A percentile compares a stretch with the other conserved stretches of the same genome.
Conservation (phyloP, 2,113 vertebrate species). For the Noturus placidus region DNA sequence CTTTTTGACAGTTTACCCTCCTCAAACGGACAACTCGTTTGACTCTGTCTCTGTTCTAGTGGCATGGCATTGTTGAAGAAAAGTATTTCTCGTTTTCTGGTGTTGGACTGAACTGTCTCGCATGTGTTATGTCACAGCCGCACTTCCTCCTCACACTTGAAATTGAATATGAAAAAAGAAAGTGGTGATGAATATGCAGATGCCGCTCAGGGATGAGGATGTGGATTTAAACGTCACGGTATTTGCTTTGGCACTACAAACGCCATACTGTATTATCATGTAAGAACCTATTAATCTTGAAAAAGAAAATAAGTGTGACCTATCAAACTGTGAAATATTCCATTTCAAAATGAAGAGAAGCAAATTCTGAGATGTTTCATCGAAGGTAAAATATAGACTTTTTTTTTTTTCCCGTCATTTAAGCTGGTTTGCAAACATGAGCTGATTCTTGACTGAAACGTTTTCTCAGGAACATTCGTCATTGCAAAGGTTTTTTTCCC, state of each 20-base stretch:
- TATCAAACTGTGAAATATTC: conserved; percentile 1
- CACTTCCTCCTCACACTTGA: neutral
- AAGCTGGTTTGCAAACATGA: neutral
- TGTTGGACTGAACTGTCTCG: conserved; percentile 44
- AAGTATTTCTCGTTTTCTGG: conserved; percentile 31
- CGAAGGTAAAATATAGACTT: neutral
- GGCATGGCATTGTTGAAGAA: neutral
- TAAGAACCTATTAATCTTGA: conserved; percentile 8
- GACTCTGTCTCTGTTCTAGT: conserved; percentile 43
- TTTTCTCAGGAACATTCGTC: conserved; percentile 19
- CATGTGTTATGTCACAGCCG: neutral
- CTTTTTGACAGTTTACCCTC: conserved; percentile 51
- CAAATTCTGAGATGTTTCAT: neutral
- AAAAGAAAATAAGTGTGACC: conserved; percentile 11
- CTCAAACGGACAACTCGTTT: conserved; percentile 47
- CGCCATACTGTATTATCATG: conserved; percentile 10
- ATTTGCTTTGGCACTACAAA: conserved; percentile 36
- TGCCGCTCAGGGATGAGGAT: conserved; percentile 7
- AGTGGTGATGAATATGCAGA: conserved; percentile 33
- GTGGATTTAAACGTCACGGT: conserved; percentile 8
- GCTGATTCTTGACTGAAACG: neutral
- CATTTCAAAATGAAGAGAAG: neutral
- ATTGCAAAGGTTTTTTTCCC: neutral
- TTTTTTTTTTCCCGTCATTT: neutral
- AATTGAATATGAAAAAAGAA: conserved; percentile 28